phyloP scores from a whole-genome alignment of 2,888 invertebrate species.

The Trichacis sp. region DNA sequence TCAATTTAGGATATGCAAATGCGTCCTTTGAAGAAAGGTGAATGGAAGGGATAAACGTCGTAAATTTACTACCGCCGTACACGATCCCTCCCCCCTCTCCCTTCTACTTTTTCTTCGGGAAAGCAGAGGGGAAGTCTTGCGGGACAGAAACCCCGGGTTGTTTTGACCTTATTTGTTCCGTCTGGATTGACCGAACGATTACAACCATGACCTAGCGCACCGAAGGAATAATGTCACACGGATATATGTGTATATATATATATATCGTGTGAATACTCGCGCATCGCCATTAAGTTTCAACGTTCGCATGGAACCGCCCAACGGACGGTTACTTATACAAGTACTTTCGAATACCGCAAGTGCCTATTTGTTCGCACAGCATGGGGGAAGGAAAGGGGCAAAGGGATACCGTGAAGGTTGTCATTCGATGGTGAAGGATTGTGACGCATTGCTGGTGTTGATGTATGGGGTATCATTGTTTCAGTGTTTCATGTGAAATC shows the following conservation, averaged over 20 bases:
- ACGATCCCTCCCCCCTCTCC: not conserved
- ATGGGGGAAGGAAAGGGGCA: constrained; percentile 33
- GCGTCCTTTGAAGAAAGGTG: not conserved
- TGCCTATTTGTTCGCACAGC: constrained; percentile 37
- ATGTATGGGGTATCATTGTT: not conserved
- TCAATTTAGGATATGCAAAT: not conserved
- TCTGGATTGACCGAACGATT: constrained; percentile 44
- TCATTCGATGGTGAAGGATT: constrained; percentile 44
- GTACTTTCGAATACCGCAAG: constrained; percentile 40
- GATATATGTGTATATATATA: too few species aligned
- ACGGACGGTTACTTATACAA: constrained; percentile 32
- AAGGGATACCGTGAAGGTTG: constrained; percentile 24
- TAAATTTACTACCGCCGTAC: not conserved
- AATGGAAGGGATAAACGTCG: not conserved
- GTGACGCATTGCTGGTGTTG: constrained; percentile 10
- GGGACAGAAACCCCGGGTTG: constrained; percentile 30
- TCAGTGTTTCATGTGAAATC: not conserved
- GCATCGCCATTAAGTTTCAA: constrained; percentile 22
- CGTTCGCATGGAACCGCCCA: constrained; percentile 30
- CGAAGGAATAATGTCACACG: too few species aligned
- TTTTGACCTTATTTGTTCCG: constrained; percentile 52
- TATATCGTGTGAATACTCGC: constrained; percentile 23
- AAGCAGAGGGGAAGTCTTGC: constrained; percentile 19
- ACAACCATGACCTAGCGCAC: constrained; percentile 49
- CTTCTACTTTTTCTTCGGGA: too few species aligned